A percentile compares a stretch with the other conserved stretches of the same genome.
phyloP scores from a whole-genome alignment of 2,888 invertebrate species.

The Patella depressa region DNA sequence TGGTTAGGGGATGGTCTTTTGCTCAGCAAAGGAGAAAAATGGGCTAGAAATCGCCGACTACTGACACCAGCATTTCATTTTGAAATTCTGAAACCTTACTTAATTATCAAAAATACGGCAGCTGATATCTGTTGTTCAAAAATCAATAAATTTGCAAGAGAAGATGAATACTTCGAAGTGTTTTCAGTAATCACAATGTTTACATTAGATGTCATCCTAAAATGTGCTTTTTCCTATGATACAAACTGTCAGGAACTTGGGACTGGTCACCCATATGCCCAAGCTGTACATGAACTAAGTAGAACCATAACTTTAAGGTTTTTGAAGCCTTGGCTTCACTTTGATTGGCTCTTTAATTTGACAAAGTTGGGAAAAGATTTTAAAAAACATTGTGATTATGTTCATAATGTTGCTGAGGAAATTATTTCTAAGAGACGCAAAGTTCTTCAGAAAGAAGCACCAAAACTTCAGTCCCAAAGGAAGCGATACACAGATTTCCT shows the following conservation, averaged over 20 bases:
- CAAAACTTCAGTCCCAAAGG: neutral
- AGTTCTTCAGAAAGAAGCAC: neutral
- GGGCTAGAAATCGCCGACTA: constrained; percentile 46
- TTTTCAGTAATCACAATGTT: constrained; percentile 41
- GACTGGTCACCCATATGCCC: constrained; percentile 27
- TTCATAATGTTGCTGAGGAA: neutral
- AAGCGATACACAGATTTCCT: neutral
- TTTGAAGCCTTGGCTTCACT: neutral
- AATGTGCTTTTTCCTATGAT: constrained; percentile 58
- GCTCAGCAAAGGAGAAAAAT: constrained; percentile 42
- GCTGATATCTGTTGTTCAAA: constrained; percentile 40
- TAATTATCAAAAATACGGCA: constrained; percentile 40
- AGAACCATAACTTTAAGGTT: neutral
- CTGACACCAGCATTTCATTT: constrained; percentile 54
- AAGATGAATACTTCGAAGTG: constrained; percentile 43
- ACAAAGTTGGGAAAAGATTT: neutral
- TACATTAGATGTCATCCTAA: constrained; percentile 53
- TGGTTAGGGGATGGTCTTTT: constrained; percentile 47
- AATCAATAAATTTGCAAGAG: constrained; percentile 31
- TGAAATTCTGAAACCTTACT: constrained; percentile 45
- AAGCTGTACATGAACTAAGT: neutral
- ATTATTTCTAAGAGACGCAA: neutral
- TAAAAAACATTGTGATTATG: neutral
- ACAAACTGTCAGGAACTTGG: constrained; percentile 44
- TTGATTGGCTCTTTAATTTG: neutral